phyloP scores from a whole-genome alignment of 2,113 vertebrate genomes.

The Procavia capensis region DNA sequence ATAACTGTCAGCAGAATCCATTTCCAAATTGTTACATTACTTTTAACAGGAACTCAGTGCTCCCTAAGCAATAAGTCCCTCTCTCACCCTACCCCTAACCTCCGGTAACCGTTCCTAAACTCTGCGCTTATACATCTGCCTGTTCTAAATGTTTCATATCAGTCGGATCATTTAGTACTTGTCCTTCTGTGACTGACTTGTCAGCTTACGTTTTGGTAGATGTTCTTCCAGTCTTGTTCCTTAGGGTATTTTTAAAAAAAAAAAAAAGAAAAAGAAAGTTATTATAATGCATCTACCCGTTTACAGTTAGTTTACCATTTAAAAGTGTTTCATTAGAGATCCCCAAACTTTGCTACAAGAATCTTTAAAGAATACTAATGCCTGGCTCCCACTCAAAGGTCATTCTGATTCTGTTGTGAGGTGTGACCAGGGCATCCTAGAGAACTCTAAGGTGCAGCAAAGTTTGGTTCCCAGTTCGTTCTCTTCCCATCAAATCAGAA shows the following conservation, averaged over 20 bases:
- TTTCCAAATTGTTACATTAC: not conserved
- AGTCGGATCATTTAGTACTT: not conserved
- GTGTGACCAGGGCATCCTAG: not conserved
- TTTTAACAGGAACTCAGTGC: not conserved
- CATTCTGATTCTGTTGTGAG: not conserved
- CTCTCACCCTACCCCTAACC: not conserved
- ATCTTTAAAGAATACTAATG: not conserved
- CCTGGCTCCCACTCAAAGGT: not conserved
- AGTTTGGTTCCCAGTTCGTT: not conserved
- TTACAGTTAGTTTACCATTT: slow-evolving; percentile 13
- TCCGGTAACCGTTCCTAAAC: not conserved
- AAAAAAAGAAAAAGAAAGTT: not conserved
- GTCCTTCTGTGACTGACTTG: not conserved
- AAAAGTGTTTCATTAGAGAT: not conserved
- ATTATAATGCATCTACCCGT: not conserved
- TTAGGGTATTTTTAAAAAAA: not conserved
- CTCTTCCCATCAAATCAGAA: not conserved
- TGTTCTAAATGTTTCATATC: not conserved
- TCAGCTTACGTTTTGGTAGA: not conserved
- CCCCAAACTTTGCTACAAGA: not conserved
- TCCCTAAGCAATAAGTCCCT: not conserved
- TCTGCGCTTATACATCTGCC: not conserved
- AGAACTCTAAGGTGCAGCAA: not conserved
- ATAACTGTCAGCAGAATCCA: not conserved
- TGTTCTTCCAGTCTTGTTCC: not conserved